Percentiles rank a stretch among this genome's conserved stretches.
Evolutionary conservation across 2,888 invertebrate genomes (phyloP).

Genomic region (Danaus chrysippus): DNA sequence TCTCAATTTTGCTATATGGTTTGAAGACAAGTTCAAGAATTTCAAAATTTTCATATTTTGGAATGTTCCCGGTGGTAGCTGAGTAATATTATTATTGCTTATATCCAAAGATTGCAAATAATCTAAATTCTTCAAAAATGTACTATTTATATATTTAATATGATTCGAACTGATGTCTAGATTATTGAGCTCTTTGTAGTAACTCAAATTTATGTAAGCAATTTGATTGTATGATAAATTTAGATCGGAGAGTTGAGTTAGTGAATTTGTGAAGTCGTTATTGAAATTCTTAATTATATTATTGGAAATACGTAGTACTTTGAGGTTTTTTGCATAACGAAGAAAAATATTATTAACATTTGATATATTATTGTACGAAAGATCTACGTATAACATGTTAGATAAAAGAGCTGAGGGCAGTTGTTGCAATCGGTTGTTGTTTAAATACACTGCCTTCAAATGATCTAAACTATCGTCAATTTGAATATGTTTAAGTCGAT

Average conservation of each 20-base stretch:
- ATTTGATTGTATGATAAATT: slow-evolving; percentile 52
- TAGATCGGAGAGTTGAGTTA: slow-evolving; percentile 48
- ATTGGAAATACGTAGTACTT: slow-evolving; percentile 47
- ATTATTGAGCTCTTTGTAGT: slow-evolving; percentile 48
- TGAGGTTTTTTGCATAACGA: slow-evolving; percentile 36
- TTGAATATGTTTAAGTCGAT: slow-evolving; percentile 44
- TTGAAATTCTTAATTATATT: slow-evolving; percentile 57
- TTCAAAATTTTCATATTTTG: slow-evolving; percentile 53
- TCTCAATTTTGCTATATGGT: slow-evolving; percentile 48
- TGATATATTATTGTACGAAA: slow-evolving; percentile 21
- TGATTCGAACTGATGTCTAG: slow-evolving; percentile 55
- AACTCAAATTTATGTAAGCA: slow-evolving; percentile 48
- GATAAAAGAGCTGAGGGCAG: slow-evolving; percentile 29
- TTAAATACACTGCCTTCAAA: slow-evolving; percentile 55
- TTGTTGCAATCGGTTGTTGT: slow-evolving; percentile 47
- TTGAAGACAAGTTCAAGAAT: slow-evolving; percentile 58
- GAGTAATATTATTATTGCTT: slow-evolving; percentile 52
- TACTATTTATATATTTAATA: slow-evolving; percentile 43
- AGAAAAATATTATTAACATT: slow-evolving; percentile 17
- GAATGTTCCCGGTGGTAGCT: slow-evolving; percentile 60
- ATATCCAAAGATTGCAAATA: slow-evolving; percentile 55
- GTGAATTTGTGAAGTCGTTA: slow-evolving; percentile 45
- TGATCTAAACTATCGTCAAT: slow-evolving; percentile 44
- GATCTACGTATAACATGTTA: slow-evolving; percentile 25
- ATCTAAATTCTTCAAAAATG: slow-evolving; percentile 48